Base-by-base conservation (phyloP, 2,888 invertebrate species). In the Ochlodes sylvanus region DNA sequence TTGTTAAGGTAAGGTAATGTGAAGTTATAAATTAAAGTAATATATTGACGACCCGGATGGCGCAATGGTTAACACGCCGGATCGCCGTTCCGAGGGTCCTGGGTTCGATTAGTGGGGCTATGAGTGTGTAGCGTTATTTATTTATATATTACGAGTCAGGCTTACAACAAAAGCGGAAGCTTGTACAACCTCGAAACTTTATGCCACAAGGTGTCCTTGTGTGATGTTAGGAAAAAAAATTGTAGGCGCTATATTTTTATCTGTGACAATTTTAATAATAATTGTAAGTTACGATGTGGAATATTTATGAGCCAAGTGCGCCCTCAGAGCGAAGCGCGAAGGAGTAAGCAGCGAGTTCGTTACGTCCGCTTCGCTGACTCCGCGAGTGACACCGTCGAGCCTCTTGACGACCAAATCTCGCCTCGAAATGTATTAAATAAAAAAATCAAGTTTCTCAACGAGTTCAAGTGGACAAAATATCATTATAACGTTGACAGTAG, bases 341-440 rank as follows among this genome's bases (percentile, higher is more conserved):
- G 77, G 74, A 79, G 77, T 79, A 77, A 79, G 78, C 82, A 80
- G 81, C 79, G 83, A 81, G 88, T 87, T 92, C 92, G 90, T 92
- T 92, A 92, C 81, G 83, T 76, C 72, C 90, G 92, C 90, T 80
- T 83, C 86, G 84, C 83, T 88, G 91, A 76, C 74, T 83, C 72
- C 86, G 80, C 86, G 88, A 92, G 92, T 87, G 91, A 88, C 87
- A 84, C 85, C 87, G 80, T 79, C 83, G 82, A 83, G 80, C 77
- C 88, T 83, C 88, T 87, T 81, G 79, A 85, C 80, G 78, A 78
- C 84, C 84, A 82, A 88, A 87, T 83, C 86, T 85, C 87, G 83
- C 82, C 81, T 79, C 79, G 79, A 85, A 87, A 84, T 84, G 76
- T 85, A 87, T 86, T 86, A 85, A 87, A 86, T 86, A 85, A 86